Conservation (phyloP, 2,113 vertebrate genomes). For the Tupaia chinensis region DNA sequence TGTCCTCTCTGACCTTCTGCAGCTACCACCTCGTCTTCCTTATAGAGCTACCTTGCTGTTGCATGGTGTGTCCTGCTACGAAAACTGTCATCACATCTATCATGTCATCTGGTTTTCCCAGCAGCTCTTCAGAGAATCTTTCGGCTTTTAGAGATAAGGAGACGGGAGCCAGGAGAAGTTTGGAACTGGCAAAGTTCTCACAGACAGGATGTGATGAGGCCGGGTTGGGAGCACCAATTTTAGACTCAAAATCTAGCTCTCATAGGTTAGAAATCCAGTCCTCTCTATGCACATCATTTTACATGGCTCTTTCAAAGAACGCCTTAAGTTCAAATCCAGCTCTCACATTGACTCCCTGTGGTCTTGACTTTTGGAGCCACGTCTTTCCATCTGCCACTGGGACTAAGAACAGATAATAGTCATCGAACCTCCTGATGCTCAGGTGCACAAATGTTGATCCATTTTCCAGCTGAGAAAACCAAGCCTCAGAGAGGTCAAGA, state of each 20-base stretch:
- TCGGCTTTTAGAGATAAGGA: neutral
- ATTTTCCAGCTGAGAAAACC: neutral
- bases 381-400: neutral
- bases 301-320: neutral
- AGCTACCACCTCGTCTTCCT: neutral
- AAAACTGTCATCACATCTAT: neutral
- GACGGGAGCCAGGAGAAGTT: neutral
- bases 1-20: neutral
- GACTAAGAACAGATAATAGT: neutral
- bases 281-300: neutral
- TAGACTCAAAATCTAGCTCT: neutral
- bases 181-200: neutral
- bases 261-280: neutral
- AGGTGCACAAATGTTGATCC: neutral
- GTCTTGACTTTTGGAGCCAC: neutral
- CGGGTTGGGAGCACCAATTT: neutral
- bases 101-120: neutral
- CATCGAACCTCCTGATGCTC: neutral
- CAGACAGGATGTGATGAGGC: neutral
- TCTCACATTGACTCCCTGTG: neutral
- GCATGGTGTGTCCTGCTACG: neutral
- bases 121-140: neutral
- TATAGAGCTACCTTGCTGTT: accelerated
- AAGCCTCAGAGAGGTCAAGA: neutral
- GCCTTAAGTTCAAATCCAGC: neutral